Conservation (phyloP, 1,140 invertebrate genomes). For the Cotesia typhae region DNA sequence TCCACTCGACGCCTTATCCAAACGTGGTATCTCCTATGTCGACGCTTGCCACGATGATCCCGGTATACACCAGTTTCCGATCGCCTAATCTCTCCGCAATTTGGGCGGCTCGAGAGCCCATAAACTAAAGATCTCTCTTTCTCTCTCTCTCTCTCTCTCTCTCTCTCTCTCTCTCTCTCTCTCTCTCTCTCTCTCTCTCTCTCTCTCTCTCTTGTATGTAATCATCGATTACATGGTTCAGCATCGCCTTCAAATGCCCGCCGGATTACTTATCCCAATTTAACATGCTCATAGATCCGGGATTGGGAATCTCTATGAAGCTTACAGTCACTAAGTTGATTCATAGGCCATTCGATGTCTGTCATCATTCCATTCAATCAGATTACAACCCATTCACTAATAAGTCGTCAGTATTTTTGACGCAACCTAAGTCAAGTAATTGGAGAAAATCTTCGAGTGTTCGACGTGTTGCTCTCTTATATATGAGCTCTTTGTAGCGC, state of each 20-base stretch:
- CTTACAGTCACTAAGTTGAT: slow-evolving; percentile 20
- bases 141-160: slow-evolving; percentile 25
- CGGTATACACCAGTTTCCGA: slow-evolving; percentile 51
- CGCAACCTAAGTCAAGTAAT: slow-evolving; percentile 10
- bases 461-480: neutral
- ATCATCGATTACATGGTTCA: slow-evolving; percentile 55
- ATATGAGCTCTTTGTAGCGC: slow-evolving; percentile 50
- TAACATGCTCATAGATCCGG: slow-evolving; percentile 9
- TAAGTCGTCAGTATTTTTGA: neutral
- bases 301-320: slow-evolving; percentile 8
- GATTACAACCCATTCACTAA: neutral
- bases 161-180: slow-evolving; percentile 27
- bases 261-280: slow-evolving; percentile 48
- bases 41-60: slow-evolving; percentile 39
- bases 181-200: slow-evolving; percentile 23
- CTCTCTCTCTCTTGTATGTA: slow-evolving; percentile 40
- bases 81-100: slow-evolving; percentile 61
- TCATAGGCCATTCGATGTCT: slow-evolving; percentile 6
- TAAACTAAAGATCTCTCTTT: slow-evolving; percentile 43
- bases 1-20: slow-evolving; percentile 38
- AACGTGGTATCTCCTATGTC: slow-evolving; percentile 34
- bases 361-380: neutral
- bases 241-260: slow-evolving; percentile 47
- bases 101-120: slow-evolving; percentile 57
- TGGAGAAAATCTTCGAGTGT: neutral